Base-by-base conservation (phyloP, 1,140 invertebrate species). In the Sinella curviseta region DNA sequence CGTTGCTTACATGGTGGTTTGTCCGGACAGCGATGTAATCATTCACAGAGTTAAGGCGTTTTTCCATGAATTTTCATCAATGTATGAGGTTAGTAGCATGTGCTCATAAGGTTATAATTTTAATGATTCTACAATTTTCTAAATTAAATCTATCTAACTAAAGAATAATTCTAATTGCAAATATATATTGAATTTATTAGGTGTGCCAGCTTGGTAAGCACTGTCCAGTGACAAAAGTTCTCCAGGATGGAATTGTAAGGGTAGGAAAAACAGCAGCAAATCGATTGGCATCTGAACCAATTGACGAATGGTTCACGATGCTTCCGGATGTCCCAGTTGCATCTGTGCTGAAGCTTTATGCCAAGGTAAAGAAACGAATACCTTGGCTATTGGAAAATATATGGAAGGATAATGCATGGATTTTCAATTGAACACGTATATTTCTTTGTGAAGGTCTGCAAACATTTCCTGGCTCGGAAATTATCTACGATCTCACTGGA, bases 1-100 rank as follows among this genome's bases (percentile, higher is more conserved):
- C 86, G 92, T 99, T 1, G 95, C 95, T 2, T 99, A 99, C 85
- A 90, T 99, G 35, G 95, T 98, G 4, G 90, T 99, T 0, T 92
- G 95, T 24, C 97, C 98, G 0, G 97, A 99, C 84, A 94, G 92
- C 85, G 95, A 97, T 74, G 92, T 91, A 76, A 90, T 98, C 34
- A 87, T 95, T 12, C 90, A 90, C 30, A 92, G 92, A 85, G 92
- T 95, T 0, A 91, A 92, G 80, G 90, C 90, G 0, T 99, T 97
- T 89, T 98, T 99, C 89, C 93, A 93, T 76, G 97, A 99, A 86
- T 88, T 99, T 0, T 96, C 94, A 76, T 93, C 94, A 34, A 93
- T 94, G 55, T 99, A 99, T 87, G 96, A 99, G 89, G 92, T 93
- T 83, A 86, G 86, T 76, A 75, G 30, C 4, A 70, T 12, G 48